Percentiles rank a stretch among this genome's conserved stretches.
Evolutionary conservation across 2,113 vertebrate species (phyloP).

Genomic region (Pontoporia blainvillei): DNA sequence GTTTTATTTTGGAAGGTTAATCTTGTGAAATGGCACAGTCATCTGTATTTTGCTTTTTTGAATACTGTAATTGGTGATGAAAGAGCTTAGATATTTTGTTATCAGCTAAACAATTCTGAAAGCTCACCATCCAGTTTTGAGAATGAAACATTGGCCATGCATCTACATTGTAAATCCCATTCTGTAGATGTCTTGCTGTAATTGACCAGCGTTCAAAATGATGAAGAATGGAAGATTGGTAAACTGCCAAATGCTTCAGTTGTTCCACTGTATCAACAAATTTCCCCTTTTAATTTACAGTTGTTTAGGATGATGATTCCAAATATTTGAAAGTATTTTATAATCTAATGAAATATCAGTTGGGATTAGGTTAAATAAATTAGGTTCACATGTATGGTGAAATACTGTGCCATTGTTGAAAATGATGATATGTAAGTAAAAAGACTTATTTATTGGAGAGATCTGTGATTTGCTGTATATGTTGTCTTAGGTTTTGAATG

Average conservation of each 20-base stretch:
- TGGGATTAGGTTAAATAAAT: neutral
- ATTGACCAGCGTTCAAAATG: neutral
- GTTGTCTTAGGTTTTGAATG: constrained; percentile 76
- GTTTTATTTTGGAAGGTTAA: constrained; percentile 25
- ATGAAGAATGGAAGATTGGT: neutral
- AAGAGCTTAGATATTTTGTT: constrained; percentile 15
- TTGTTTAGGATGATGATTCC: neutral
- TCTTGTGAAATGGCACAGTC: neutral
- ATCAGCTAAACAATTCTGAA: neutral
- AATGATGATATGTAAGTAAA: neutral
- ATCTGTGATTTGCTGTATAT: neutral
- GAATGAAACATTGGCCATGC: neutral
- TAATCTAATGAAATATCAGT: neutral
- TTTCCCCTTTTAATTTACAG: constrained; percentile 26
- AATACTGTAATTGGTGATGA: neutral
- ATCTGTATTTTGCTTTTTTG: constrained; percentile 25
- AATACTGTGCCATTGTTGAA: neutral
- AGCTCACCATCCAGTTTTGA: neutral
- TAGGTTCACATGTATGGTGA: neutral
- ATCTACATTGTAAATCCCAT: neutral
- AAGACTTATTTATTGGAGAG: neutral
- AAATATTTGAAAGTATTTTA: neutral
- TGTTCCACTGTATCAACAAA: neutral
- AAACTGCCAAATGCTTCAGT: neutral
- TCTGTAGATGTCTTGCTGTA: neutral